phyloP scores from a whole-genome alignment of 2,797 vertebrate species.

The Sebastiscus tertius region DNA sequence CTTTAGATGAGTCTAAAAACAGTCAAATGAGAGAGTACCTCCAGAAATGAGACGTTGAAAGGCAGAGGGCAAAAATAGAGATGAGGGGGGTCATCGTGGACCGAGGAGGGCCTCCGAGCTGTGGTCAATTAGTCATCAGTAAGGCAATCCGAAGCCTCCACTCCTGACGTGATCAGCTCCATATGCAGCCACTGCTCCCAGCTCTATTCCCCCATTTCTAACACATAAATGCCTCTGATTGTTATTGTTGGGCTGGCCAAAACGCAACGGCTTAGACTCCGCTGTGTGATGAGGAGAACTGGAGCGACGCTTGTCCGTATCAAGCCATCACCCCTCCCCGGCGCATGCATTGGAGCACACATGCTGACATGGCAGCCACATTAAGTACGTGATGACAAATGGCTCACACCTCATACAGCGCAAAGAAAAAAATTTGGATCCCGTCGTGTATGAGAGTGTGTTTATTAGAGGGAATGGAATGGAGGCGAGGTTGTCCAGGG shows the following conservation, averaged over 20 bases:
- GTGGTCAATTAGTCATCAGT: constrained; percentile 80
- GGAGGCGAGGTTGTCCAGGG: constrained; percentile 49
- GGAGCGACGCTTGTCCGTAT: constrained; percentile 60
- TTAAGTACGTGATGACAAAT: constrained; percentile 76
- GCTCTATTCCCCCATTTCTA: constrained; percentile 49
- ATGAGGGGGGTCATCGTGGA: constrained; percentile 51
- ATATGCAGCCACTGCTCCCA: constrained; percentile 67
- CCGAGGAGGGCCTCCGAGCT: constrained; percentile 51
- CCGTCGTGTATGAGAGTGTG: constrained; percentile 23
- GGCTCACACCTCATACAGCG: constrained; percentile 68
- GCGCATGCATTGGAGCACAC: constrained; percentile 22
- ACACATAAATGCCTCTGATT: constrained; percentile 78
- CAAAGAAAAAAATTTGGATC: constrained; percentile 40
- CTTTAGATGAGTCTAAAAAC: constrained; percentile 42
- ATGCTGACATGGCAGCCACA: constrained; percentile 44
- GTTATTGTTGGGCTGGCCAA: constrained; percentile 75
- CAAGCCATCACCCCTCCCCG: constrained; percentile 30
- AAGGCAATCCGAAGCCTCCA: constrained; percentile 70
- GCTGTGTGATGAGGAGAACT: constrained; percentile 55
- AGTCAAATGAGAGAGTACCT: constrained; percentile 21
- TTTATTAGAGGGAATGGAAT: constrained; percentile 60
- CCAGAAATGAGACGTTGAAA: constrained; percentile 25
- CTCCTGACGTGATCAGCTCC: constrained; percentile 76
- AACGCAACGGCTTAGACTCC: constrained; percentile 58
- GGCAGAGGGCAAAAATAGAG: constrained; percentile 21